Evolutionary conservation across 2,888 invertebrate species (phyloP).

Genomic region (Cosmorhoe ocellata): DNA sequence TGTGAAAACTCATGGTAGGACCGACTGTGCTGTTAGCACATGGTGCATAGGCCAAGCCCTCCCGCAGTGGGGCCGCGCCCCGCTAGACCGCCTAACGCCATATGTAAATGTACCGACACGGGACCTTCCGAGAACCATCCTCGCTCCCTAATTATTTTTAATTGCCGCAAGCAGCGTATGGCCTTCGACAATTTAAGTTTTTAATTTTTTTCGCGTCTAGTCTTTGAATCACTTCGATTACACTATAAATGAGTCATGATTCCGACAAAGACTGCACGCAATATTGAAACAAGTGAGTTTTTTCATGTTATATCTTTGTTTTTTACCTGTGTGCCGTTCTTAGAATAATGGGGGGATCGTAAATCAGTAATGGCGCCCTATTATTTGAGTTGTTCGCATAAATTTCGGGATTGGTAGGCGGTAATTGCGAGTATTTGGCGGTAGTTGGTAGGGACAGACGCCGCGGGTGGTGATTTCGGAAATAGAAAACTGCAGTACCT

Average conservation of each 20-base stretch:
- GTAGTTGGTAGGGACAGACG: slow-evolving; percentile 45
- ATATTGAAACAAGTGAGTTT: slow-evolving; percentile 50
- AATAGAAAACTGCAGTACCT: slow-evolving; percentile 29
- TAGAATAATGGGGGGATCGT: slow-evolving; percentile 65
- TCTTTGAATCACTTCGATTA: slow-evolving; percentile 69
- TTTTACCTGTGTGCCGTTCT: slow-evolving; percentile 67
- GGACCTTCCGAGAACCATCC: slow-evolving; percentile 79
- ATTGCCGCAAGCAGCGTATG: slow-evolving; percentile 75
- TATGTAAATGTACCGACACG: slow-evolving; percentile 72
- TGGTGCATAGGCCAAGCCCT: slow-evolving; percentile 7
- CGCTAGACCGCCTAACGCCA: slow-evolving; percentile 51
- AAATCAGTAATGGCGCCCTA: slow-evolving; percentile 78
- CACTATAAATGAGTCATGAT: slow-evolving; percentile 62
- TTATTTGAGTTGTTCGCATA: slow-evolving; percentile 73
- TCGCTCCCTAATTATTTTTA: slow-evolving; percentile 81
- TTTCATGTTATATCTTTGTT: slow-evolving; percentile 58
- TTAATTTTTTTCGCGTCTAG: slow-evolving; percentile 79
- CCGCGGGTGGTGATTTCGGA: slow-evolving; percentile 56
- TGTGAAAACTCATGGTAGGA: too few species aligned
- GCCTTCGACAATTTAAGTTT: slow-evolving; percentile 73
- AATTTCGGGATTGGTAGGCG: slow-evolving; percentile 52
- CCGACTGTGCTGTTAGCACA: slow-evolving; percentile 1
- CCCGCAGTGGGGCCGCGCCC: slow-evolving; percentile 31
- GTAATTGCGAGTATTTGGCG: slow-evolving; percentile 51
- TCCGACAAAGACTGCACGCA: slow-evolving; percentile 53